These are phyloP conservation scores for Catocala sponsa DNA, from an alignment of 2,888 invertebrate species.

Conservation along the genomic window DNA sequence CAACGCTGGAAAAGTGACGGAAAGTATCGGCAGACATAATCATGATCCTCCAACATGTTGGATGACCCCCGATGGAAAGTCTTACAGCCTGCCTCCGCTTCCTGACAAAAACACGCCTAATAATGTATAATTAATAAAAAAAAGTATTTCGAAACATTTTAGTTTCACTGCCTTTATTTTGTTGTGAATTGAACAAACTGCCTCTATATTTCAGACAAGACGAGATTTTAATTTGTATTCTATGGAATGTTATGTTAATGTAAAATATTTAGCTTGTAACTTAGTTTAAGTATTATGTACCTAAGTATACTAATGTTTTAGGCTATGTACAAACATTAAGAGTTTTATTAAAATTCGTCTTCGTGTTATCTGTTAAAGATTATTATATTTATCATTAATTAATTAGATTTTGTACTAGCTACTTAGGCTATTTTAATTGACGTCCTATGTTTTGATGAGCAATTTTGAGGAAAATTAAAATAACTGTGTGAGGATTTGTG, in stretches of 20 bases:
- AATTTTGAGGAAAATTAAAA: background rate
- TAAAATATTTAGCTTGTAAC: conserved; percentile 35
- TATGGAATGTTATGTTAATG: conserved; percentile 51
- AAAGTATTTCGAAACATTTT: conserved; percentile 48
- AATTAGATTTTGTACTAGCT: conserved; percentile 11
- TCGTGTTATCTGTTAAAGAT: conserved; percentile 5
- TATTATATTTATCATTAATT: conserved; percentile 25
- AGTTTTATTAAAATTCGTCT: conserved; percentile 31
- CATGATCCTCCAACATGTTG: conserved; percentile 84
- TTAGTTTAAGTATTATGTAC: background rate
- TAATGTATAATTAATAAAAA: conserved; percentile 50
- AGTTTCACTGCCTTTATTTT: conserved; percentile 51
- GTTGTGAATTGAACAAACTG: conserved; percentile 59
- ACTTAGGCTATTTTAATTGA: background rate
- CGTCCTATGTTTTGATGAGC: conserved; percentile 17
- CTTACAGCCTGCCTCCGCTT: conserved; percentile 78
- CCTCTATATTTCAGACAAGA: conserved; percentile 56
- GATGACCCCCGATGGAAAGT: conserved; percentile 85
- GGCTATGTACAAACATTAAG: conserved; percentile 36
- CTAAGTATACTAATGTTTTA: conserved; percentile 35
- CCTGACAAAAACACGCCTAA: conserved; percentile 68
- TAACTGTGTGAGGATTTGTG: too few relatives aligned
- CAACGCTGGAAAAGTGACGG: conserved; percentile 81
- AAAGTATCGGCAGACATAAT: conserved; percentile 81
- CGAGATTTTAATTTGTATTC: conserved; percentile 60